phyloP scores from a whole-genome alignment of 2,888 invertebrate species.

The Agonum fuliginosum region DNA sequence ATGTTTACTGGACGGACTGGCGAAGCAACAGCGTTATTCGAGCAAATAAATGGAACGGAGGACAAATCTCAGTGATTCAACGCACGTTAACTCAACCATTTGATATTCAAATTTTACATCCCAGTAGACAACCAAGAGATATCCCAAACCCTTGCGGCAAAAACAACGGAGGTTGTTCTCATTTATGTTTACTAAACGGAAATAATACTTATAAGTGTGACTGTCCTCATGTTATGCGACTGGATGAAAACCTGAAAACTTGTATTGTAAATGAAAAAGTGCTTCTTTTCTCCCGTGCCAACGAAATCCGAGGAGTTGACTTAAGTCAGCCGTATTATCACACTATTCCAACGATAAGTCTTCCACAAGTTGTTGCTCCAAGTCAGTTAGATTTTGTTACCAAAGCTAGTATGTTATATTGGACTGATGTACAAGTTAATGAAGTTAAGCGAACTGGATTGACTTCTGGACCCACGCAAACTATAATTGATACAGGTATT shows the following conservation, averaged over 20 bases:
- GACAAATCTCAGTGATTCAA: slow-evolving; percentile 85
- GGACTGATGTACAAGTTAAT: slow-evolving; percentile 85
- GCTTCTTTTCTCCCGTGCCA: slow-evolving; percentile 83
- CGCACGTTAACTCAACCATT: slow-evolving; percentile 91
- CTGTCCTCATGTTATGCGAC: slow-evolving; percentile 91
- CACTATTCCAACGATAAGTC: slow-evolving; percentile 87
- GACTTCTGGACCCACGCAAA: slow-evolving; percentile 81
- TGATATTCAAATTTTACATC: slow-evolving; percentile 89
- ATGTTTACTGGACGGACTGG: slow-evolving; percentile 97
- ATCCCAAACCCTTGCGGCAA: slow-evolving; percentile 80
- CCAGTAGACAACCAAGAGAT: slow-evolving; percentile 81
- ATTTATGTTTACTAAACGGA: slow-evolving; percentile 84
- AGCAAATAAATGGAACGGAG: slow-evolving; percentile 92
- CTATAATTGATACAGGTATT: slow-evolving; percentile 83
- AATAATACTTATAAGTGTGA: slow-evolving; percentile 82
- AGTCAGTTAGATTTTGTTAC: slow-evolving; percentile 83
- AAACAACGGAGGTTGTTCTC: slow-evolving; percentile 86
- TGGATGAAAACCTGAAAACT: slow-evolving; percentile 79
- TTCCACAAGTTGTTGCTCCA: slow-evolving; percentile 82
- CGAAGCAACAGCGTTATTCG: slow-evolving; percentile 88
- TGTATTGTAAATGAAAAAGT: slow-evolving; percentile 87
- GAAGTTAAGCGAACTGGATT: slow-evolving; percentile 84
- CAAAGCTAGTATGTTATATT: slow-evolving; percentile 81
- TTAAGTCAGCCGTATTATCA: slow-evolving; percentile 83
- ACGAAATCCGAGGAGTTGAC: slow-evolving; percentile 90